These are phyloP conservation scores for Athene cunicularia DNA, from an alignment of 2,113 vertebrate genomes.

Conservation along the genomic window DNA sequence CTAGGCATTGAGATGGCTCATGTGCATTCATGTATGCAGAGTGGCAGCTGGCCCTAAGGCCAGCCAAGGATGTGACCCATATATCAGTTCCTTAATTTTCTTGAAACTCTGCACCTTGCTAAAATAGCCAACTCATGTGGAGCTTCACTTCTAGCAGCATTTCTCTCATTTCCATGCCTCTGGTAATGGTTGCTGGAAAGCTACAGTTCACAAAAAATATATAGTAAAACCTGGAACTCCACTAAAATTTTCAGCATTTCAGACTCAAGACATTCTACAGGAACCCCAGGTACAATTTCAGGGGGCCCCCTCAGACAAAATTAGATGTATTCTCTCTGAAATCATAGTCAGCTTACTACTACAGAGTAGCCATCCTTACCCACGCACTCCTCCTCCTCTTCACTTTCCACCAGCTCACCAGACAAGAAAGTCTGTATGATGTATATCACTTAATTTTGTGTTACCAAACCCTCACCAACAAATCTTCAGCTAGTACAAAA, in stretches of 20 bases:
- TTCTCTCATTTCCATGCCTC: background rate
- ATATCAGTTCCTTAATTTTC: background rate
- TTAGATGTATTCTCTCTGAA: background rate
- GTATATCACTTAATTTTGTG: background rate
- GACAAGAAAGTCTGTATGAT: background rate
- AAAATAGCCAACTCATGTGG: background rate
- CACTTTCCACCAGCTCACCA: background rate
- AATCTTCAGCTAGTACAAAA: background rate
- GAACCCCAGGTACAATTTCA: background rate
- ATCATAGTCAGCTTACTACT: background rate
- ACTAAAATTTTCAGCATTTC: background rate
- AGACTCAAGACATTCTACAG: background rate
- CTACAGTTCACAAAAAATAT: background rate
- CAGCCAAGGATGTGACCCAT: background rate
- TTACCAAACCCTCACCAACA: background rate
- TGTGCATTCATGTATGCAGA: slow-evolving; percentile 3
- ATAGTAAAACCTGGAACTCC: background rate
- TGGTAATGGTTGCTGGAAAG: background rate
- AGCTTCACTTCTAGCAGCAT: background rate
- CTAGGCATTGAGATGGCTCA: background rate
- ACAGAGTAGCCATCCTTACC: background rate
- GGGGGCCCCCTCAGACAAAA: background rate
- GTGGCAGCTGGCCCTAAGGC: slow-evolving; percentile 37
- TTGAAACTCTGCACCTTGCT: background rate
- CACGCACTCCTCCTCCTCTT: background rate